Evolutionary conservation across 2,888 invertebrate species (phyloP).

Genomic region (Drosophila fulvimacula): DNA sequence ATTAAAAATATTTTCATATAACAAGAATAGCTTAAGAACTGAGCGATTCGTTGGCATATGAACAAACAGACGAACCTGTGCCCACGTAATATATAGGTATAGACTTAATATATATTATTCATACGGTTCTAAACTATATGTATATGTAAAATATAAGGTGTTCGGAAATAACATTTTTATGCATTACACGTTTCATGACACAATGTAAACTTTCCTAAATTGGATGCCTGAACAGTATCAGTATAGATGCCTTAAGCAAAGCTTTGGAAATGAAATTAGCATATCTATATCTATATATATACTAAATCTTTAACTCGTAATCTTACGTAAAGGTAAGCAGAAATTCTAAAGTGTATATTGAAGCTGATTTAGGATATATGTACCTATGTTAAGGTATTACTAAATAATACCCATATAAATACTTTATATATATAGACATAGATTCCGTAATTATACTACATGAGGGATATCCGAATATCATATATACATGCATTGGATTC

Average conservation of each 20-base stretch:
- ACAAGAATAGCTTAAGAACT: neutral
- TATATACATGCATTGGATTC: no score
- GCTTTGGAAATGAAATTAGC: neutral
- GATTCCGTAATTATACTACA: no score
- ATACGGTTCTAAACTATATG: neutral
- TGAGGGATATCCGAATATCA: no score
- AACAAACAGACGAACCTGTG: no score
- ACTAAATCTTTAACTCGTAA: no score
- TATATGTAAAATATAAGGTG: neutral
- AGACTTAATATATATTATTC: neutral
- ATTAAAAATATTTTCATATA: no score
- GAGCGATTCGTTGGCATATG: neutral
- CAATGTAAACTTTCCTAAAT: neutral
- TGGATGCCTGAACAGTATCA: neutral
- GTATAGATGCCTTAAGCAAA: neutral
- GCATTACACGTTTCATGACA: constrained; percentile 4
- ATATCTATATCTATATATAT: no score
- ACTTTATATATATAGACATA: no score
- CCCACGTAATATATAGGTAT: no score
- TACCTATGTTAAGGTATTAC: no score
- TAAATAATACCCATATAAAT: no score
- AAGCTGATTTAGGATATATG: no score
- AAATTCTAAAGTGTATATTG: neutral
- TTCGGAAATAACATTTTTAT: neutral
- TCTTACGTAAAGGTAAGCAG: neutral